Conservation (phyloP, 1,140 invertebrate species). For the Lepidostoma basale region DNA sequence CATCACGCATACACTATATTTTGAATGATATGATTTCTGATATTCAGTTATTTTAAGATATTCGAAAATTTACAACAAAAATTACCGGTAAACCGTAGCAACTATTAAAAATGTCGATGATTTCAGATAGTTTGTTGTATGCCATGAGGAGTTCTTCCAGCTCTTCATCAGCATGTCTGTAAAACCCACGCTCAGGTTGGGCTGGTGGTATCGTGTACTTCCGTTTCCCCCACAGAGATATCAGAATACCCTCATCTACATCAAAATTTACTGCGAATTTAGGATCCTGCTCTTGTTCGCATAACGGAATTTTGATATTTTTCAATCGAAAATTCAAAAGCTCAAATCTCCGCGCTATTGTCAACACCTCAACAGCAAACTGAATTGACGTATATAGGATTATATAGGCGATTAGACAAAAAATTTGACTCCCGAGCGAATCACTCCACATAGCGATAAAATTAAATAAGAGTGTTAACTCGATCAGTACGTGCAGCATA, state of each 20-base stretch:
- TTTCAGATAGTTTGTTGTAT: conserved; percentile 9
- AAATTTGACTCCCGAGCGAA: neutral
- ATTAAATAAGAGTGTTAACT: neutral
- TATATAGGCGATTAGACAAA: neutral
- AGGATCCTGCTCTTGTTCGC: neutral
- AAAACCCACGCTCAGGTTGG: neutral
- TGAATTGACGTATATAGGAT: neutral
- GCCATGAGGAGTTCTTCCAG: neutral
- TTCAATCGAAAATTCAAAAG: conserved; percentile 4
- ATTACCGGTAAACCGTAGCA: conserved; percentile 19
- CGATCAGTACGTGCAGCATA: neutral
- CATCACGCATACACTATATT: too few relatives aligned
- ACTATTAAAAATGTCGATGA: conserved; percentile 10
- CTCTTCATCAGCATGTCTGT: neutral
- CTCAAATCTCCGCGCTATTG: conserved; percentile 13
- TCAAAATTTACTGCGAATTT: conserved; percentile 13
- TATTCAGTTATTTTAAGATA: too few relatives aligned
- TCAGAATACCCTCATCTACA: conserved; percentile 5
- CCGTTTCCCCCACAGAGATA: neutral
- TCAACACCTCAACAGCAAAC: neutral
- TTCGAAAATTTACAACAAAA: neutral
- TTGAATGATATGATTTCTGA: too few relatives aligned
- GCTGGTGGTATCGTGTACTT: neutral
- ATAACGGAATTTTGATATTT: neutral
- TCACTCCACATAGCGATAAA: neutral